A percentile compares a stretch with the other conserved stretches of the same genome.
phyloP scores from a whole-genome alignment of 1,140 invertebrate species.

The Apis laboriosa region DNA sequence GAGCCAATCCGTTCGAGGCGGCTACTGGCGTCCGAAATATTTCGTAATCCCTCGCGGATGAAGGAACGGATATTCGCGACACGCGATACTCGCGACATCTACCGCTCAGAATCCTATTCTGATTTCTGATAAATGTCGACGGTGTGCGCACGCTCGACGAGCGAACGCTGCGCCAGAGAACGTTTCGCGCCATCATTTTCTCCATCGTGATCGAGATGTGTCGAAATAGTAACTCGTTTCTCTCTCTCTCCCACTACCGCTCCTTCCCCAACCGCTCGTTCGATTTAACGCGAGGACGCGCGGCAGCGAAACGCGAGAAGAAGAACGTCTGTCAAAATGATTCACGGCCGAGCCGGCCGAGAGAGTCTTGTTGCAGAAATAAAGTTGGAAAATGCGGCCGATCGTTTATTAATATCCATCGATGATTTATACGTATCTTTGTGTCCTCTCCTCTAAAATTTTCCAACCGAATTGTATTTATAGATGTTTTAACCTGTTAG shows the following conservation, averaged over 20 bases:
- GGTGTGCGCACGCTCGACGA: slow-evolving; percentile 30
- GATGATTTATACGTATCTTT: neutral
- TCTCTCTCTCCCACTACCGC: too few species aligned
- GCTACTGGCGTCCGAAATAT: slow-evolving; percentile 23
- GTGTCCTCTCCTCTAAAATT: neutral
- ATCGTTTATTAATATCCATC: slow-evolving; percentile 5
- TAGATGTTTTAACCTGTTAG: neutral
- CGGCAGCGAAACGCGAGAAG: too few species aligned
- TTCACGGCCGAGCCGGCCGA: too few species aligned
- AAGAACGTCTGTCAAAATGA: too few species aligned
- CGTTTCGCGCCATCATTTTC: neutral
- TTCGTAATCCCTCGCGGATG: slow-evolving; percentile 43
- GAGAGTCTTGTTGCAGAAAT: neutral
- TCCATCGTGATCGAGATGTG: neutral
- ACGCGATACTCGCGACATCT: slow-evolving; percentile 34
- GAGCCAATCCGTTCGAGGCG: slow-evolving; percentile 36
- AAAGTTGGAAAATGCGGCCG: neutral
- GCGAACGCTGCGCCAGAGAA: neutral
- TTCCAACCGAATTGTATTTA: neutral
- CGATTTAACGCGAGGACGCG: too few species aligned
- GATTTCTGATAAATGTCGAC: slow-evolving; percentile 40
- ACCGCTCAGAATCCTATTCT: slow-evolving; percentile 31
- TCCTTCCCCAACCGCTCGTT: too few species aligned
- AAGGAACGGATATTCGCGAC: slow-evolving; percentile 31
- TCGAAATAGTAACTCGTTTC: neutral